Base-by-base conservation (phyloP, 2,797 vertebrate genomes). In the Acipenser ruthenus region DNA sequence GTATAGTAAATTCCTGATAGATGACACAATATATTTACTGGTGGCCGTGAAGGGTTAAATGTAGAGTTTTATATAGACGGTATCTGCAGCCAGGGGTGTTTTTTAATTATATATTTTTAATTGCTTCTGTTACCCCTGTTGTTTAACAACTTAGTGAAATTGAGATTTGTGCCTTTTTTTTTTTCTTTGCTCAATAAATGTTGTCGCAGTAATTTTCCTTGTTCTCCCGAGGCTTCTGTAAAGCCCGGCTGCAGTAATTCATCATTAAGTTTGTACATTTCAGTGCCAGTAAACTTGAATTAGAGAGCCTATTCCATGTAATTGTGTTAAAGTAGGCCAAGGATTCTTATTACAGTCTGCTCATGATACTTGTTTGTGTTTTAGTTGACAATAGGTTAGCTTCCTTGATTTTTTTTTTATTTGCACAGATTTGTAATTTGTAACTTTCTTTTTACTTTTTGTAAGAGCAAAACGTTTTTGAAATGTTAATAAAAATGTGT, bases 231-330 rank as follows among this genome's bases (percentile, higher is more conserved):
- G 60, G 66, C 64, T 66, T 47, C 62, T 65, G 65, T 73, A 68
- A 69, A 68, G 58, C 65, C 62, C 62, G 59, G 64, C 61, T 49
- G 50, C 49, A 49, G 47, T 13, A 8, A 70, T 73, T n/a, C 62
- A 68, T 75, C 61, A 13, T 55, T 66, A 62, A 56, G 51, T 65
- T 70, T 62, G 67, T 58, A 58, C 12, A 11, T 58, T 13, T 11
- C 11, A 58, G 55, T 67, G 67, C 65, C 67, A 60, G 67, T 65
- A 58, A 58, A 53, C 72, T 71, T 64, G 73, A 69, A 76, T 73
- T 76, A 73, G 65, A 77, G 68, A 72, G 67, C 67, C 63, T 52
- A 18, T 66, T 37, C 37, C 37, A 37, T 37, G 37, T 37, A 37
- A 37, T 37, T 37, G 37, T 37, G 37, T 37, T 37, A 37, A 37